Percentiles rank a stretch among this genome's conserved stretches.
Evolutionary conservation across 2,888 invertebrate genomes (phyloP).

Genomic region (Orchesellides sinensis): DNA sequence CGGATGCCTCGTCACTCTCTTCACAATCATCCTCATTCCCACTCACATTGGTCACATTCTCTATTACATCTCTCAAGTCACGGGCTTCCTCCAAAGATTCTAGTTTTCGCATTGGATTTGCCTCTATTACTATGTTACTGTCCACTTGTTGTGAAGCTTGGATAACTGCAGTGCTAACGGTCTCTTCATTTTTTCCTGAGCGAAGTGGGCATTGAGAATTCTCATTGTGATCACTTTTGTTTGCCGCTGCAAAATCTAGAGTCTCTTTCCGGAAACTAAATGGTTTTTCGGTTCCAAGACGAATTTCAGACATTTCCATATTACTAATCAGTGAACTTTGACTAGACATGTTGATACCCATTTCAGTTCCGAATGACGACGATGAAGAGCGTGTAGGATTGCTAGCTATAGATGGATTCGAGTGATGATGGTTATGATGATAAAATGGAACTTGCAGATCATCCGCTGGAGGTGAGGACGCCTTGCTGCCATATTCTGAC

Average conservation of each 20-base stretch:
- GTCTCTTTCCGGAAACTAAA: constrained; percentile 8
- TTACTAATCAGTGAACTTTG: neutral
- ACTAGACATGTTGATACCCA: neutral
- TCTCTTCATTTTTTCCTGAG: neutral
- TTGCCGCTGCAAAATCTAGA: neutral
- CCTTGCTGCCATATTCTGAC: constrained; percentile 70
- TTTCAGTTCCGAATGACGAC: neutral
- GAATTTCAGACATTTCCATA: neutral
- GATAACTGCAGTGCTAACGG: neutral
- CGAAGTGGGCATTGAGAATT: neutral
- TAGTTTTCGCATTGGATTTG: no score
- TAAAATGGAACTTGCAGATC: constrained; percentile 54
- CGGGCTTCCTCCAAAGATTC: neutral
- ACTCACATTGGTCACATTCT: no score
- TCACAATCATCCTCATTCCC: no score
- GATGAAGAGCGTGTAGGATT: neutral
- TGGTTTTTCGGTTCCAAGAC: constrained; percentile 1
- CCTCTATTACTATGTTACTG: neutral
- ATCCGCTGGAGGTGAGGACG: constrained; percentile 64
- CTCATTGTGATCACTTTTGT: neutral
- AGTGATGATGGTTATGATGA: constrained; percentile 36
- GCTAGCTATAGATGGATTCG: neutral
- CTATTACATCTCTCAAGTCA: no score
- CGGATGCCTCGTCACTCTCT: no score
- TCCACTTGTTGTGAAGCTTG: neutral